A percentile compares a stretch with the other conserved stretches of the same genome.
Evolutionary conservation across 2,888 invertebrate genomes (phyloP).

Genomic region (Synanthedon tipuliformis): DNA sequence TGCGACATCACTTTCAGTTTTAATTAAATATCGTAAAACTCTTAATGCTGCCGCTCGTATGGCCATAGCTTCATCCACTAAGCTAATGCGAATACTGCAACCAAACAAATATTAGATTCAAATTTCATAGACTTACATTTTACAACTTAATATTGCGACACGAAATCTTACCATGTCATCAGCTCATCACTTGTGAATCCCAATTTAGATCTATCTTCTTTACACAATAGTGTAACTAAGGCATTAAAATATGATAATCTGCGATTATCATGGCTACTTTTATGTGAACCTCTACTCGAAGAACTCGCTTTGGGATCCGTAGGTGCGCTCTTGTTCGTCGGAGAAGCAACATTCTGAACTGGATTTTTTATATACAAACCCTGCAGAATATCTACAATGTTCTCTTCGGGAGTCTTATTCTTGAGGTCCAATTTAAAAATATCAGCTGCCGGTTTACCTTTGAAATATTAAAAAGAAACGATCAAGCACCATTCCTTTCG

Average conservation of each 20-base stretch:
- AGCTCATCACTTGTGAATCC: slow-evolving; percentile 85
- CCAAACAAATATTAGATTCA: background rate
- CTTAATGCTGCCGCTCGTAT: slow-evolving; percentile 90
- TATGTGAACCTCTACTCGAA: slow-evolving; percentile 12
- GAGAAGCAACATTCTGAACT: slow-evolving; percentile 49
- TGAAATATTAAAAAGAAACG: slow-evolving; percentile 16
- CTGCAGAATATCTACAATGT: slow-evolving; percentile 73
- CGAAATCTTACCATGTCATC: slow-evolving; percentile 53
- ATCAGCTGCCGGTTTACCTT: slow-evolving; percentile 73
- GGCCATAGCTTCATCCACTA: slow-evolving; percentile 89
- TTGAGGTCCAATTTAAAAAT: slow-evolving; percentile 72
- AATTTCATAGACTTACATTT: no score
- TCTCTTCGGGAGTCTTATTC: slow-evolving; percentile 71
- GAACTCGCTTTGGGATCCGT: slow-evolving; percentile 21
- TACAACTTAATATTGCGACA: no score
- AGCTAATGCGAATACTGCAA: slow-evolving; percentile 83
- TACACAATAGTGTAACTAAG: slow-evolving; percentile 82
- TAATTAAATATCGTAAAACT: slow-evolving; percentile 86
- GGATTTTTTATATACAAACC: slow-evolving; percentile 66
- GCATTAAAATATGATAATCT: slow-evolving; percentile 89
- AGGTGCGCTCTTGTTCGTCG: slow-evolving; percentile 42
- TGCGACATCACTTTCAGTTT: slow-evolving; percentile 81
- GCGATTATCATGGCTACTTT: slow-evolving; percentile 78
- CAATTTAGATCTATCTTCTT: slow-evolving; percentile 73
- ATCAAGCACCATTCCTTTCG: no score